Evolutionary conservation across 1,140 invertebrate genomes (phyloP).

Genomic region (Bradynema listronoti): DNA sequence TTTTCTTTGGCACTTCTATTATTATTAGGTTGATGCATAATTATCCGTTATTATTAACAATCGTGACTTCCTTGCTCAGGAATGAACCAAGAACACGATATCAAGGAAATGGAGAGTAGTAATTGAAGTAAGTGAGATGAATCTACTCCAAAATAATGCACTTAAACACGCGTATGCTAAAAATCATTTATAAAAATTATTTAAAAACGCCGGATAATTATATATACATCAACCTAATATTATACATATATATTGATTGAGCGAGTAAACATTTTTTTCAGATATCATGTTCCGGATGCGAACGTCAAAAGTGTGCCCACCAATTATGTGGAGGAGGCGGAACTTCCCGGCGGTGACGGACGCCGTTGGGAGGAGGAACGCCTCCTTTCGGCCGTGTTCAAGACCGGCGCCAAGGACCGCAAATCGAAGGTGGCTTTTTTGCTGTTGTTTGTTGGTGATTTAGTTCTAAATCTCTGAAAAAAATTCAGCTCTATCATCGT

Average conservation of each 20-base stretch:
- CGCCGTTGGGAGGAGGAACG: slow-evolving; percentile 97
- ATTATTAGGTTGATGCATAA: no score
- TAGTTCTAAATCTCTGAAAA: neutral
- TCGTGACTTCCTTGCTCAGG: no score
- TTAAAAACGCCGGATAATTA: neutral
- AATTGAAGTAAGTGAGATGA: no score
- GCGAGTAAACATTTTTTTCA: slow-evolving; percentile 25
- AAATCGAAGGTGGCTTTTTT: slow-evolving; percentile 62
- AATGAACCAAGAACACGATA: no score
- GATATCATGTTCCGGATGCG: slow-evolving; percentile 55
- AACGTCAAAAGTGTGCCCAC: slow-evolving; percentile 27
- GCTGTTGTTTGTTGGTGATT: neutral
- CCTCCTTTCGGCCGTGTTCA: slow-evolving; percentile 80
- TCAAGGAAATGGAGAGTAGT: no score
- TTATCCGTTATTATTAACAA: no score
- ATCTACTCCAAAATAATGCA: no score
- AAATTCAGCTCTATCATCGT: slow-evolving; percentile 16
- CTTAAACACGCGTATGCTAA: no score
- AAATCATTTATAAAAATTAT: no score
- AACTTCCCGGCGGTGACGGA: slow-evolving; percentile 84
- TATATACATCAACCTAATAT: neutral
- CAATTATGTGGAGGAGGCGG: slow-evolving; percentile 81
- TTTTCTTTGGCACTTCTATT: no score
- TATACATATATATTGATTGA: neutral
- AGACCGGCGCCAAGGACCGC: slow-evolving; percentile 88